Base-by-base conservation (phyloP, 2,888 invertebrate genomes). In the Volucella zonaria region DNA sequence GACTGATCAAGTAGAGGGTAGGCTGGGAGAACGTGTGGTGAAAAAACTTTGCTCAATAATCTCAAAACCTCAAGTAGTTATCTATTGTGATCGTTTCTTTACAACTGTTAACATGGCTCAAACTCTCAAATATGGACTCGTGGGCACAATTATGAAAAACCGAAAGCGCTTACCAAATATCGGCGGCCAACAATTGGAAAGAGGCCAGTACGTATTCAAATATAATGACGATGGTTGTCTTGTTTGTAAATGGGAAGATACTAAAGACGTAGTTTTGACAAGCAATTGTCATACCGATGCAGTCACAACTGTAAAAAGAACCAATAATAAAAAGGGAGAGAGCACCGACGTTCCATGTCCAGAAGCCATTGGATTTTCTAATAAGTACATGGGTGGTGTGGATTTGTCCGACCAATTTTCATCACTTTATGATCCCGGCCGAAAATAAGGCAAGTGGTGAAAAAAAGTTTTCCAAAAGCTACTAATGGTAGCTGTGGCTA, bases 401-500 rank as follows among this genome's bases (percentile, higher is more conserved):
- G 74, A 82, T 59, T 52, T 54, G 15, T 77, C 71, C 54, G 80
- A 87, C 61, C 80, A 85, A 64, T 62, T 68, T 64, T 23, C 23
- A 23, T 23, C 23, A 23, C 23, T 23, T 23, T 23, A 23, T 4
- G 23, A 23, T 23, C 23, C 23, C 3, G 23, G 0, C 23, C 23
- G 23, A 23, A 23, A 23, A 23, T 23, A 0, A 23, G 23, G 23
- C 23, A 23, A 23, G 23, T 23, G 23, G 23, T 23, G 2, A 23
- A 18, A 18, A 18, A 18, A 18, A 18, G 18, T 18, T 18, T 18
- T 18, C 18, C 1, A 18, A 18, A 18, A 18, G 18, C 18, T 18
- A 18, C 18, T 18, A 18, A 18, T 18, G 18, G 18, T 18, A 18
- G 18, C 18, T 18, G 18, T 18, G 18, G 18, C 18, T 18, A 18